Percentiles rank a stretch among this genome's conserved stretches.
Conservation (phyloP, 2,888 invertebrate species). For the Scelioninae gen. 2 region DNA sequence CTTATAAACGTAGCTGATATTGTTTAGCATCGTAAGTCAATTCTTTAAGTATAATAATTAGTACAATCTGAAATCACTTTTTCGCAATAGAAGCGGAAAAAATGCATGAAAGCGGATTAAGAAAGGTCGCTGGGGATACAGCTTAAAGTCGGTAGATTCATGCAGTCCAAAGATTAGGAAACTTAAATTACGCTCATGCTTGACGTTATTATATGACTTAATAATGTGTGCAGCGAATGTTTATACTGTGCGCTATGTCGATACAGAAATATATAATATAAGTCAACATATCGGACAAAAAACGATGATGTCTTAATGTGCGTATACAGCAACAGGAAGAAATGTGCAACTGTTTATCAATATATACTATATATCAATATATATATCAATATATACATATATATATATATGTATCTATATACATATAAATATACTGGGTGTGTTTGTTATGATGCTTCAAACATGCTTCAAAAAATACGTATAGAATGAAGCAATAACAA, state of each 20-base stretch:
- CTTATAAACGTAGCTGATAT: neutral
- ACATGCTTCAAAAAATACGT: too few species aligned
- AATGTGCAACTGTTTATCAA: conserved; percentile 55
- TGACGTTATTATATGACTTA: conserved; percentile 27
- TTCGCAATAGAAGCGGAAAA: conserved; percentile 44
- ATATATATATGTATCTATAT: too few species aligned
- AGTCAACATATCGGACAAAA: conserved; percentile 21
- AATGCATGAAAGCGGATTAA: conserved; percentile 58
- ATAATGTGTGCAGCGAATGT: conserved; percentile 47
- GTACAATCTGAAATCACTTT: conserved; percentile 30
- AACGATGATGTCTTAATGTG: conserved; percentile 41
- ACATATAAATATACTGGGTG: too few species aligned
- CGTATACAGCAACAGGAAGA: conserved; percentile 50
- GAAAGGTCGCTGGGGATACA: conserved; percentile 61
- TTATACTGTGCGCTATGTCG: conserved; percentile 43
- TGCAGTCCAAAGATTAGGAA: conserved; percentile 70
- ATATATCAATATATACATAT: too few species aligned
- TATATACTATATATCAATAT: too few species aligned
- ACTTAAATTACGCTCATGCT: conserved; percentile 61
- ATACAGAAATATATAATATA: conserved; percentile 28
- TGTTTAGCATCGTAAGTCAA: conserved; percentile 4
- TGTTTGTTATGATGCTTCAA: too few species aligned
- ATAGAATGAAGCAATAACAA: too few species aligned
- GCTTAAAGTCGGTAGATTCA: conserved; percentile 75
- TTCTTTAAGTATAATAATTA: conserved; percentile 4